phyloP scores from a whole-genome alignment of 2,797 vertebrate species.

The Mareca strepera region DNA sequence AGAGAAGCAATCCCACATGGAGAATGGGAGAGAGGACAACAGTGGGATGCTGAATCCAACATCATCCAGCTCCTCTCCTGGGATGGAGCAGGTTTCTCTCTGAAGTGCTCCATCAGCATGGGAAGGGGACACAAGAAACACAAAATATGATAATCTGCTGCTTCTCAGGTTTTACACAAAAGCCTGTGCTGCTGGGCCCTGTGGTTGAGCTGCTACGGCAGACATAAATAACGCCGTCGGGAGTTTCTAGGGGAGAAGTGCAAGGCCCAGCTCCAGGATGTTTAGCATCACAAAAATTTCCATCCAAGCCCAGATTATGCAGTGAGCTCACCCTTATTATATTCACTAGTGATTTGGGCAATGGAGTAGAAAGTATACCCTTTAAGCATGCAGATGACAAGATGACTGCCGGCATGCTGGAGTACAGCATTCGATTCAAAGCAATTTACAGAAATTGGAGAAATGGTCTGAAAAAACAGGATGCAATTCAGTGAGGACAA shows the following conservation, averaged over 20 bases:
- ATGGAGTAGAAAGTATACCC: conserved; percentile 31
- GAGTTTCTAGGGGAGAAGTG: not conserved
- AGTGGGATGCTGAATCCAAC: not conserved
- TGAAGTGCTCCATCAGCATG: not conserved
- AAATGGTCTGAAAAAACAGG: not conserved
- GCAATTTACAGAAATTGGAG: conserved; percentile 23
- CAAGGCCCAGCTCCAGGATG: not conserved
- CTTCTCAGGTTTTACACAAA: not conserved
- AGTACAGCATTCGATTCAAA: not conserved
- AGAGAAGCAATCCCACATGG: not conserved
- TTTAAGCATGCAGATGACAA: conserved; percentile 16
- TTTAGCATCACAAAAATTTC: conserved; percentile 1
- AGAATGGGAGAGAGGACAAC: not conserved
- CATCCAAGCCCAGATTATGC: conserved; percentile 2
- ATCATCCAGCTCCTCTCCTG: not conserved
- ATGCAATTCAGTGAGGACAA: not conserved
- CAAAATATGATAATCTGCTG: not conserved
- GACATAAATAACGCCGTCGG: not conserved
- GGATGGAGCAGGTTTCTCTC: not conserved
- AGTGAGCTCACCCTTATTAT: not conserved
- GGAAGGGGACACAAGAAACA: not conserved
- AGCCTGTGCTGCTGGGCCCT: not conserved
- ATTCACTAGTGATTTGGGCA: conserved; percentile 10
- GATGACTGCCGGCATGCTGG: not conserved
- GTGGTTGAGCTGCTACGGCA: not conserved